Percentiles rank a stretch among this genome's conserved stretches.
These are phyloP conservation scores for Hemiprocne comata DNA, from an alignment of 2,113 vertebrate genomes.

Conservation along the genomic window DNA sequence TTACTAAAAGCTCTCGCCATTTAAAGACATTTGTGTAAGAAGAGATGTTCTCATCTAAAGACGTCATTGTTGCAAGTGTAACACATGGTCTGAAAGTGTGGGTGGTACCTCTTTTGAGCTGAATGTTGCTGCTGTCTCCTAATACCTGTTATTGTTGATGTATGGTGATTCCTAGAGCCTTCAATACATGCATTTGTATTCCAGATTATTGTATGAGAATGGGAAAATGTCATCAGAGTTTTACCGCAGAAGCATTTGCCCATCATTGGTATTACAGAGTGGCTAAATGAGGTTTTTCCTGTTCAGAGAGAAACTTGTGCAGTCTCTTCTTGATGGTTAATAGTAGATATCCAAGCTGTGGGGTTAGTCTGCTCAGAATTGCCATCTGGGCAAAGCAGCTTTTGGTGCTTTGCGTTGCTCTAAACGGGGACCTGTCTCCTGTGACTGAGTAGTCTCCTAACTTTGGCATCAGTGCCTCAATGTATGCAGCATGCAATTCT, in stretches of 20 bases:
- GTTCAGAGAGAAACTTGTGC: neutral
- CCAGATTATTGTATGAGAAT: neutral
- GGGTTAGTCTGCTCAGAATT: neutral
- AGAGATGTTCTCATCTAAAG: neutral
- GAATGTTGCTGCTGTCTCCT: neutral
- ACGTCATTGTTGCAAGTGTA: neutral
- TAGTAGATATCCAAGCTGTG: neutral
- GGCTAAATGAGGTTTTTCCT: neutral
- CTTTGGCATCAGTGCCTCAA: neutral
- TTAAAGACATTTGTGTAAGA: neutral
- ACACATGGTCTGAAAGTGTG: fast-evolving
- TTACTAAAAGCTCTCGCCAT: neutral
- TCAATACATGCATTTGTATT: neutral
- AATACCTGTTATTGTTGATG: neutral
- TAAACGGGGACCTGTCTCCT: neutral
- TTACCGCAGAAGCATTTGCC: neutral
- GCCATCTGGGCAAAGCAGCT: neutral
- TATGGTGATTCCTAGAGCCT: neutral
- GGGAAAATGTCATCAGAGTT: neutral
- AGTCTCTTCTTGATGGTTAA: neutral
- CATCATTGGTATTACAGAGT: fast-evolving
- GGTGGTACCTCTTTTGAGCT: neutral
- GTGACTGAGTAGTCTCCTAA: neutral
- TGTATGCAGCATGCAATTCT: neutral
- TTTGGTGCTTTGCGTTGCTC: neutral